These are phyloP conservation scores for Mesitornis unicolor DNA, from an alignment of 2,113 vertebrate genomes.

Conservation along the genomic window DNA sequence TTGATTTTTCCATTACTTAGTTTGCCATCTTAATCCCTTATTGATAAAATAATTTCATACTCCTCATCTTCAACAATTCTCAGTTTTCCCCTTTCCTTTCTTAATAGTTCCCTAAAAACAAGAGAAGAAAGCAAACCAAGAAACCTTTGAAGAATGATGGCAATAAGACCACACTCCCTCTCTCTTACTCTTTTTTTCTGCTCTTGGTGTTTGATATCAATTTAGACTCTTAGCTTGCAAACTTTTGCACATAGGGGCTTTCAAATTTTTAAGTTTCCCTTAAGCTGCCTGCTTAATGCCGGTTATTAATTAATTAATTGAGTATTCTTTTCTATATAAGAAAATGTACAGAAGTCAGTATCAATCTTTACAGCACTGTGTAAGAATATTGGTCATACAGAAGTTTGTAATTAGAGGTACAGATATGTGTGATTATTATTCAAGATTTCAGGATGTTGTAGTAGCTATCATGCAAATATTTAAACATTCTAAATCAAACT, in stretches of 20 bases:
- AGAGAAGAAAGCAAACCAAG: not conserved
- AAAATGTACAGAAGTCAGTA: not conserved
- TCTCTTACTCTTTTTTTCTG: not conserved
- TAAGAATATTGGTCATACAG: not conserved
- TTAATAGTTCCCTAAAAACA: not conserved
- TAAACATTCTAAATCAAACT: not conserved
- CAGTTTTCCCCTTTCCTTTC: not conserved
- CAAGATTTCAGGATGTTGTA: not conserved
- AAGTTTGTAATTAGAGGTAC: not conserved
- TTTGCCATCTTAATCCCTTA: not conserved
- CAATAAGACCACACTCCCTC: not conserved
- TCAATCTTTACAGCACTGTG: not conserved
- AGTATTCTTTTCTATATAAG: not conserved
- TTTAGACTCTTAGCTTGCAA: not conserved
- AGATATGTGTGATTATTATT: not conserved
- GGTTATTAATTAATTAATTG: not conserved
- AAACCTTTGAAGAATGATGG: not conserved
- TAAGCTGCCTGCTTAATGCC: not conserved
- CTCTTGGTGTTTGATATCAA: not conserved
- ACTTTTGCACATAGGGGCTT: not conserved
- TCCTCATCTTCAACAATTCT: not conserved
- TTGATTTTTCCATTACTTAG: not conserved
- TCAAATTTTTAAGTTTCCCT: not conserved
- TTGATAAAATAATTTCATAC: not conserved
- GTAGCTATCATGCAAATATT: not conserved